A percentile compares a stretch with the other conserved stretches of the same genome.
These are phyloP conservation scores for Coranthus polyacanthus DNA, from an alignment of 2,797 vertebrate species.

Conservation along the genomic window DNA sequence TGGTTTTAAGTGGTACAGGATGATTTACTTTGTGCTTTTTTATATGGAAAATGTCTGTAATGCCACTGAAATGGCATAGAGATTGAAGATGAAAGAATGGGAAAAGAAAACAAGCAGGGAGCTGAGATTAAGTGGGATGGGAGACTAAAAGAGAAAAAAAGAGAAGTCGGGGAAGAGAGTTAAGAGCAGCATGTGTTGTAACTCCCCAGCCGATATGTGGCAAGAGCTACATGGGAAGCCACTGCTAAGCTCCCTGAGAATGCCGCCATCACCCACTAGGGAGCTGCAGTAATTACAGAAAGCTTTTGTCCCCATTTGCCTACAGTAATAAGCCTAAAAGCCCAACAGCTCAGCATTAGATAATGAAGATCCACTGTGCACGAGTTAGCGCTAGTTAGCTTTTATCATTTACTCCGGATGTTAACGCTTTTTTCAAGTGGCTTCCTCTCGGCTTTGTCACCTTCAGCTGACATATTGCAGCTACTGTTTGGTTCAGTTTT, in stretches of 20 bases:
- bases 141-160: background rate
- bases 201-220: constrained; percentile 51
- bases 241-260: constrained; percentile 77
- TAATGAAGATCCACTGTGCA: constrained; percentile 68
- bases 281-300: constrained; percentile 78
- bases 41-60: background rate
- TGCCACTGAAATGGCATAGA: background rate
- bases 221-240: constrained; percentile 61
- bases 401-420: constrained; percentile 31
- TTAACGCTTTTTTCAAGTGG: constrained; percentile 21
- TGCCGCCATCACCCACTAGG: constrained; percentile 68
- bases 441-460: constrained; percentile 12
- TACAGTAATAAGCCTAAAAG: constrained; percentile 77
- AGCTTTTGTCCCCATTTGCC: constrained; percentile 76
- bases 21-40: background rate
- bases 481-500: background rate
- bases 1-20: too few relatives aligned
- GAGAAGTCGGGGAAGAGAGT: background rate
- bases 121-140: background rate
- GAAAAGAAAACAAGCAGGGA: constrained; percentile 8
- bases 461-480: constrained; percentile 18
- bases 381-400: constrained; percentile 49
- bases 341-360: constrained; percentile 60
- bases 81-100: background rate
- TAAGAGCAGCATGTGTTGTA: constrained; percentile 56